A percentile compares a stretch with the other conserved stretches of the same genome.
Evolutionary conservation across 2,113 vertebrate genomes (phyloP).

Genomic region (Macquaria australasica): DNA sequence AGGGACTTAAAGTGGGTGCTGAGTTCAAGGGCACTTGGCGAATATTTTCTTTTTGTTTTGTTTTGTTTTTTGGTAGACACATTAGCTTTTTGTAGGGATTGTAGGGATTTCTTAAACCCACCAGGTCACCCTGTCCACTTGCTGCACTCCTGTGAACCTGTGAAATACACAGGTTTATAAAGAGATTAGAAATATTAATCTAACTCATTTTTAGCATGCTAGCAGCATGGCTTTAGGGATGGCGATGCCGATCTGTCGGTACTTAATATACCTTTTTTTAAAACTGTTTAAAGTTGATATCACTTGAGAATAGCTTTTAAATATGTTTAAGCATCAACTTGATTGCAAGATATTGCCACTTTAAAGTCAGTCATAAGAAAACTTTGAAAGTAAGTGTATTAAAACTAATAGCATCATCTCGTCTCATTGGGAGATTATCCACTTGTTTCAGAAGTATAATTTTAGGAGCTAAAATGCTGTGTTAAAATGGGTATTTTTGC

Average conservation of each 20-base stretch:
- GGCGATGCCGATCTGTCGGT: neutral
- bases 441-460: constrained; percentile 41
- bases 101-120: neutral
- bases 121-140: neutral
- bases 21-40: neutral
- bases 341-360: constrained; percentile 13
- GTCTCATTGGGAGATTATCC: constrained; percentile 33
- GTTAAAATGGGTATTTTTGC: constrained; percentile 9
- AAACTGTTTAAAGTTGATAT: too few relatives aligned
- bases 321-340: neutral
- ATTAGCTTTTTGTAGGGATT: neutral
- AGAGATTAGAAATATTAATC: neutral
- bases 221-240: neutral
- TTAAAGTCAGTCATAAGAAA: constrained; percentile 15
- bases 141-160: neutral
- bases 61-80: neutral
- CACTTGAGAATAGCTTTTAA: too few relatives aligned
- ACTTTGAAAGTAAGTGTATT: constrained; percentile 5
- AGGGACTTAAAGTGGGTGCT: neutral
- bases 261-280: neutral
- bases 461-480: constrained; percentile 22
- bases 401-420: constrained; percentile 18
- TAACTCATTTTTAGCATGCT: neutral
- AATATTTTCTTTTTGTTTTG: neutral
- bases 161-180: neutral